Base-by-base conservation (phyloP, 2,888 invertebrate genomes). In the Eupithecia inturbata region DNA sequence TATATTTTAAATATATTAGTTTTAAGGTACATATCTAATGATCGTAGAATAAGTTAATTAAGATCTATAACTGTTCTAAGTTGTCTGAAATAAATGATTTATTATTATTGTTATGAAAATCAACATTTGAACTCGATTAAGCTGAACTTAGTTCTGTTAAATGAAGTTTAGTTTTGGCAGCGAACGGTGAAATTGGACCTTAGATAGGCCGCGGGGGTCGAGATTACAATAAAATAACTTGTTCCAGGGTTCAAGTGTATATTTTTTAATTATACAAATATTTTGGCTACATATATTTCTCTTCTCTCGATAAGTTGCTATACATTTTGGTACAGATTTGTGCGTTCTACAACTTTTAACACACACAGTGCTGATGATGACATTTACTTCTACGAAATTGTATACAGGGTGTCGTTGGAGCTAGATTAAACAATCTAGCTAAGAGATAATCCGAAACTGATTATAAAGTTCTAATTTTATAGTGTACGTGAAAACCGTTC, bases 231-330 rank as follows among this genome's bases (percentile, higher is more conserved):
- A 53, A 39, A 57, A 71, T 41, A n/a, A 36, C 22, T 36, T 16
- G 26, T 33, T 22, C n/a, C 49, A 26, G 26, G 14, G 26, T 41
- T 53, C 7, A 10, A 28, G 60, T 66, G 70, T 78, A 75, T 75
- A 74, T 76, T 71, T 75, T 79, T 41, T 62, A 71, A 75, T 74
- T 76, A 81, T 80, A 68, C 72, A 74, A 45, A 45, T 45, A 45
- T 45, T 19, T 45, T n/a, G 45, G 6, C 45, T 45, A 45, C 45
- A 19, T 4, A 19, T 4, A 16, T 45, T 19, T 45, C 68, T 67
- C 74, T 36, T 68, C 16, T 62, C 36, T 71, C 64, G 73, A 70
- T 53, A 67, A 63, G 31, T 45, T 63, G 57, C 31, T 28, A 49
- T 19, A 28, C 14, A 45, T 26, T 62, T 70, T 70, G 69, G 41